Base-by-base conservation (phyloP, 1,140 invertebrate species). In the Prorops nasuta region DNA sequence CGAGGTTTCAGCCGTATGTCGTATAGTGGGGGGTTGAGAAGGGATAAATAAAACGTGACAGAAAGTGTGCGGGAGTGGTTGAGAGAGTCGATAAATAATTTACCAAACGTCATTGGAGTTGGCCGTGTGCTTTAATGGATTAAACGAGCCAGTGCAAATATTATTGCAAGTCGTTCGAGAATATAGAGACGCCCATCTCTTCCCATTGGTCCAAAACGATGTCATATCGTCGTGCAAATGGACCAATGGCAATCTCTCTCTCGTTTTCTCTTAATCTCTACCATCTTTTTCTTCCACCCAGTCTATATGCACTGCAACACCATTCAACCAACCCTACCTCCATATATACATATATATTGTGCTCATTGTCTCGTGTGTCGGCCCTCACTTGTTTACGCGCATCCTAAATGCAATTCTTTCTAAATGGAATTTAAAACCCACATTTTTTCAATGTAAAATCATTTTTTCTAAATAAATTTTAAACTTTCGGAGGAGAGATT, bases 81-180 rank as follows among this genome's bases (percentile, higher is more conserved):
- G 20, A 9, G 36, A 54, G 24, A 32, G 40, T 42, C 32, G 49
- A 58, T 61, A 61, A 64, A 64, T 49, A 61, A 59, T 64, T 64
- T 59, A 61, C 51, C 48, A 36, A 53, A 56, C 48, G 50, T 20
- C 44, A 35, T 39, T 22, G 32, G 28, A 41, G 40, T n/a, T n/a
- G n/a, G n/a, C n/a, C 46, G 56, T 35, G 47, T 15, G 45, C 21
- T 41, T 40, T 67, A 67, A 67, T 65, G 63, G 64, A 61, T 63
- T 43, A 56, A 40, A 56, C 49, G 51, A 44, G 54, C 54, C 61
- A 67, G 61, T 52, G 58, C 63, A 66, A 67, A 67, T 67, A 67
- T 67, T 67, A 56, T 67, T 62, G 59, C 56, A 60, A 66, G 56
- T 57, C 56, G 49, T 44, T 10, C 24, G 18, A 10, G 18, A 43